Percentiles rank a stretch among this genome's conserved stretches.
Conservation (phyloP, 1,140 invertebrate species). For the Arion vulgaris region DNA sequence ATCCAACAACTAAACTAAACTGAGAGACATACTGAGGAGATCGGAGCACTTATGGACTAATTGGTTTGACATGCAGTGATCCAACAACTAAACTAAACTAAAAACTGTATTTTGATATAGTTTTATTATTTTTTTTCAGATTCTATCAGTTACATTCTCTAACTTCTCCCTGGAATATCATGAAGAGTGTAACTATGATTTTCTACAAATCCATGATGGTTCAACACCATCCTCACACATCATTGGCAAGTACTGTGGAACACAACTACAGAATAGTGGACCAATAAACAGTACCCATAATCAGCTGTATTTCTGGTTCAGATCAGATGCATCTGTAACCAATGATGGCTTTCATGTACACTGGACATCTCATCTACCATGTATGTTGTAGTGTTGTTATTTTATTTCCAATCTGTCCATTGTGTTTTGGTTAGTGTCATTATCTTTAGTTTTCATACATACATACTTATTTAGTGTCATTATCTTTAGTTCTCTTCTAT, state of each 20-base stretch:
- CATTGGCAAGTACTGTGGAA: slow-evolving; percentile 85
- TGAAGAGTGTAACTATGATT: slow-evolving; percentile 68
- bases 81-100: no score
- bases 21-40: no score
- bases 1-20: no score
- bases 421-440: no score
- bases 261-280: slow-evolving; percentile 73
- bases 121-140: slow-evolving; percentile 49
- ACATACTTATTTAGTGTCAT: no score
- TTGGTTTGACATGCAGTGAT: no score
- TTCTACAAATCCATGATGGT: slow-evolving; percentile 79
- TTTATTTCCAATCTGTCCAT: no score
- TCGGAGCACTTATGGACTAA: no score
- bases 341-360: slow-evolving; percentile 71
- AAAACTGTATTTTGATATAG: no score
- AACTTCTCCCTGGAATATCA: slow-evolving; percentile 72
- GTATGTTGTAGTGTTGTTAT: slow-evolving; percentile 58
- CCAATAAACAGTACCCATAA: slow-evolving; percentile 79
- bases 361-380: slow-evolving; percentile 73
- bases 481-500: no score
- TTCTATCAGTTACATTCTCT: slow-evolving; percentile 75
- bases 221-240: slow-evolving; percentile 74
- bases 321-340: slow-evolving; percentile 57
- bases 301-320: slow-evolving; percentile 70
- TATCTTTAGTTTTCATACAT: no score